Percentiles rank a stretch among this genome's conserved stretches.
These are phyloP conservation scores for Pantherophis vulpinus DNA, from an alignment of 2,797 vertebrate species.

Conservation along the genomic window DNA sequence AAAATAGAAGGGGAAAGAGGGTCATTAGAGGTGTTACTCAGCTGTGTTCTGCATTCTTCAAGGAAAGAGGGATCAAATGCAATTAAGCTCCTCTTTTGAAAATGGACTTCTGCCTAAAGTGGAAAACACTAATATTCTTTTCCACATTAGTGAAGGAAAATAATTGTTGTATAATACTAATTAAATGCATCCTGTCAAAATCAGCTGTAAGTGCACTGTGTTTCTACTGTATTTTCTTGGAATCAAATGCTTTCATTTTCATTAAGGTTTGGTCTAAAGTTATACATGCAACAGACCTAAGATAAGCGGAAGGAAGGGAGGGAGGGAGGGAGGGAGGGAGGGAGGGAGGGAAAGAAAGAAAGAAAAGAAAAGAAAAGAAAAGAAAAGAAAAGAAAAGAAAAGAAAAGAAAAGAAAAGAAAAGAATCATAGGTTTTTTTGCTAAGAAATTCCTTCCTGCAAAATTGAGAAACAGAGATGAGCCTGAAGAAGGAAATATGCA, in stretches of 20 bases:
- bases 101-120: constrained; percentile 66
- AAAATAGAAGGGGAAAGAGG: constrained; percentile 69
- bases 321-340: accelerated
- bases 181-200: constrained; percentile 70
- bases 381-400: background rate
- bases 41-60: constrained; percentile 67
- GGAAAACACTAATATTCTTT: constrained; percentile 63
- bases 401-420: background rate
- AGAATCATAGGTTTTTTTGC: background rate
- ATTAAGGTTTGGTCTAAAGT: background rate
- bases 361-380: background rate
- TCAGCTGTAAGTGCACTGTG: constrained; percentile 62
- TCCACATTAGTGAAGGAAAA: constrained; percentile 68
- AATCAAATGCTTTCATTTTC: constrained; percentile 1
- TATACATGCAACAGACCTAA: background rate
- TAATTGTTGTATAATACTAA: constrained; percentile 70
- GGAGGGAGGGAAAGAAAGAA: background rate
- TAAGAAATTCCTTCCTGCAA: background rate
- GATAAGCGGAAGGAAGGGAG: background rate
- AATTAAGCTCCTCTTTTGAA: constrained; percentile 66
- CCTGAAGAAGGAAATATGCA: background rate
- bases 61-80: constrained; percentile 71
- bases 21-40: constrained; percentile 68
- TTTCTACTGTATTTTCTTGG: constrained; percentile 13
- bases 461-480: background rate